A percentile compares a stretch with the other conserved stretches of the same genome.
phyloP scores from a whole-genome alignment of 2,888 invertebrate genomes.

The Pegoplata infirma region DNA sequence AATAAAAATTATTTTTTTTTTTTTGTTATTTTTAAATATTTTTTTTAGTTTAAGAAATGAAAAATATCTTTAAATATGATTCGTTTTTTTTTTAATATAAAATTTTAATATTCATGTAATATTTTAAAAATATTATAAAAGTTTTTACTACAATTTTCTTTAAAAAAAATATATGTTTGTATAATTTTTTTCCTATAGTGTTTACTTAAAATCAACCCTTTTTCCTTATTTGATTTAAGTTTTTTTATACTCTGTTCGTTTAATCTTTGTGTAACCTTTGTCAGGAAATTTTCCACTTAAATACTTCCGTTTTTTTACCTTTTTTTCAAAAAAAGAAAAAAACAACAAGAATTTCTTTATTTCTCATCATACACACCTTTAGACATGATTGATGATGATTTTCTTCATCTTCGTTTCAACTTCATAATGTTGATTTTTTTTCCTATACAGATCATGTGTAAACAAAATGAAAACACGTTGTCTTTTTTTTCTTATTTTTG shows the following conservation, averaged over 20 bases:
- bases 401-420: background rate
- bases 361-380: constrained; percentile 28
- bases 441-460: constrained; percentile 44
- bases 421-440: constrained; percentile 8
- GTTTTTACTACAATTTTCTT: too few species aligned
- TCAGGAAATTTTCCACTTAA: constrained; percentile 45
- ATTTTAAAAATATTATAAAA: too few species aligned
- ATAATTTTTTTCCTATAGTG: background rate
- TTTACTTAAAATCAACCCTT: constrained; percentile 25
- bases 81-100: too few species aligned
- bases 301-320: constrained; percentile 15
- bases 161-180: too few species aligned
- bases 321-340: too few species aligned
- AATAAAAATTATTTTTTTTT: too few species aligned
- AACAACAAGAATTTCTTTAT: constrained; percentile 5
- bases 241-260: background rate
- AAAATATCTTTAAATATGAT: too few species aligned
- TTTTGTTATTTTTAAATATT: too few species aligned
- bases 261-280: constrained; percentile 24
- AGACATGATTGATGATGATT: constrained; percentile 58
- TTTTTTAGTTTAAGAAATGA: too few species aligned
- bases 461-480: constrained; percentile 49
- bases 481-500: constrained; percentile 31
- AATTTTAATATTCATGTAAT: too few species aligned
- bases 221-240: constrained; percentile 2